A percentile compares a stretch with the other conserved stretches of the same genome.
Conservation (phyloP, 2,113 vertebrate genomes). For the Solenodon paradoxus region DNA sequence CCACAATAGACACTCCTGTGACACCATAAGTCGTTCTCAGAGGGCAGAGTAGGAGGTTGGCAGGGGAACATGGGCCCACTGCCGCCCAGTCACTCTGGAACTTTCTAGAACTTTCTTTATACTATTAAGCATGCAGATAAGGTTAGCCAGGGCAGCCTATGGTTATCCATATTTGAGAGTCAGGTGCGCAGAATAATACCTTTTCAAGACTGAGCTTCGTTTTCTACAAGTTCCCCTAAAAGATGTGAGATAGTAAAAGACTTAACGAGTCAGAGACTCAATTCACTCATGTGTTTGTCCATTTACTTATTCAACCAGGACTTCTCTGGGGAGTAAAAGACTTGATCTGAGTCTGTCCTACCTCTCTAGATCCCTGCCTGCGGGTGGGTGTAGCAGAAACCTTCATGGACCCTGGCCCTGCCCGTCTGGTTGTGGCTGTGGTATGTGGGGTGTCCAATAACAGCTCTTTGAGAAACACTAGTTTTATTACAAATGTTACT, state of each 20-base stretch:
- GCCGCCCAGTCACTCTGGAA: neutral
- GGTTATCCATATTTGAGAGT: rapidly evolving
- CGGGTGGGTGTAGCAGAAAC: neutral
- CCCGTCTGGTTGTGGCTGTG: no score
- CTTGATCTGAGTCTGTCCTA: no score
- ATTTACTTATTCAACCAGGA: neutral
- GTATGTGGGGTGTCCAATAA: no score
- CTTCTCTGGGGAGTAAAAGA: neutral
- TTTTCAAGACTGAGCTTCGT: neutral
- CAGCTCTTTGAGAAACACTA: neutral
- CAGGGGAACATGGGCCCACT: neutral
- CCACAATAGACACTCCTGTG: no score
- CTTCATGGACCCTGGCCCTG: no score
- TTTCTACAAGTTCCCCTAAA: neutral
- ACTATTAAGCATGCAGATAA: neutral
- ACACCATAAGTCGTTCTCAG: no score
- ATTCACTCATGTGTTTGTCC: rapidly evolving
- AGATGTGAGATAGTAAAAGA: no score
- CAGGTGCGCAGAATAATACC: no score
- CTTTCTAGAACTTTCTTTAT: neutral
- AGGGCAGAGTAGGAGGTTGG: no score
- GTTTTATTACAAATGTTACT: neutral
- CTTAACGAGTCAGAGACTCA: rapidly evolving
- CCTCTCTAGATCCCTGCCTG: neutral
- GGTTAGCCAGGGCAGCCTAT: neutral